phyloP scores from a whole-genome alignment of 2,113 vertebrate species.

The Micromys minutus region DNA sequence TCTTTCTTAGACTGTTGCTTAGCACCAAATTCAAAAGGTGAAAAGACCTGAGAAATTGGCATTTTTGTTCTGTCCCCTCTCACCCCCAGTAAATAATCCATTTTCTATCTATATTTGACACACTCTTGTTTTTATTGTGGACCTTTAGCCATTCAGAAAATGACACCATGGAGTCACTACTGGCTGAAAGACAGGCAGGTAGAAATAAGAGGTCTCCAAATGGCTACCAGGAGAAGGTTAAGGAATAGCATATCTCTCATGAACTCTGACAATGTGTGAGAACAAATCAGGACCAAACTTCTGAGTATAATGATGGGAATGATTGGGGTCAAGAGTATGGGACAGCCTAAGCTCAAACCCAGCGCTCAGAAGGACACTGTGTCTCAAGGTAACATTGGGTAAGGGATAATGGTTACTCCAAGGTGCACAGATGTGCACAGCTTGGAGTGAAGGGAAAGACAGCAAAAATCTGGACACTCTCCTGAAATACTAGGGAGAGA shows the following conservation, averaged over 20 bases:
- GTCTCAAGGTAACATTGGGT: background rate
- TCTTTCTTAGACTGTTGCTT: conserved; percentile 50
- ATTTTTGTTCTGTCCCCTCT: background rate
- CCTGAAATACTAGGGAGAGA: background rate
- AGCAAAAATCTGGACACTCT: background rate
- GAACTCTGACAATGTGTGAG: background rate
- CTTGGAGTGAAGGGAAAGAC: background rate
- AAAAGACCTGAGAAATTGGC: conserved; percentile 24
- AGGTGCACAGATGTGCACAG: background rate
- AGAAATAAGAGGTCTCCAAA: conserved; percentile 7
- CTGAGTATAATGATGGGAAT: background rate
- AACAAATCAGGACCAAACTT: background rate
- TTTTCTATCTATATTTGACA: conserved; percentile 66
- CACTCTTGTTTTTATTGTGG: conserved; percentile 12
- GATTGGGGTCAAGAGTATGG: background rate
- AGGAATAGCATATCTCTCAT: background rate
- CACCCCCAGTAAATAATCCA: conserved; percentile 45
- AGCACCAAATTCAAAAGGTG: conserved; percentile 39
- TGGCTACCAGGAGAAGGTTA: background rate
- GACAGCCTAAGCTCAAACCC: background rate
- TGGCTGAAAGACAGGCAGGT: background rate
- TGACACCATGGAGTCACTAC: background rate
- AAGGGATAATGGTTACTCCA: background rate
- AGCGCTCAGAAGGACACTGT: background rate
- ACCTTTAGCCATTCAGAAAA: conserved; percentile 31